Evolutionary conservation across 2,888 invertebrate species (phyloP), one percentile per base, ranked within the genome.

Genomic region (Netelia melanura): DNA sequence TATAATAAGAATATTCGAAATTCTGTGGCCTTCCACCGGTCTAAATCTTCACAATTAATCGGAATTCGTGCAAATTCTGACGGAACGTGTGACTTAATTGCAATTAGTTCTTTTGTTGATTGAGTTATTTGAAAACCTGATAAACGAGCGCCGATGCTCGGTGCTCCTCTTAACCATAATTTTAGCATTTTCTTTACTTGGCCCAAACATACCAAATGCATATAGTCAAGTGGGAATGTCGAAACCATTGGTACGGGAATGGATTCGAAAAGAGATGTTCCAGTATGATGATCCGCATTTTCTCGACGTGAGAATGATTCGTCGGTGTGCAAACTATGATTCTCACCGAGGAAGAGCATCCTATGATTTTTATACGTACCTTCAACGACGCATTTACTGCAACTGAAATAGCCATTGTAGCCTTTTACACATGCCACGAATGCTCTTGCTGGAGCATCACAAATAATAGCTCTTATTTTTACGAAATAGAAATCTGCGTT

Each of bases 1-100:
- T 90, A 89, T n/a, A 90, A 77, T 52, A 90, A 67, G 76, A 90
- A 87, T 72, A 84, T 77, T 23, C 88, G 83, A 21, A 87, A 88
- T 76, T 89, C 89, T 44, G 23, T 25, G 17, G 17, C 17, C 17
- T 17, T 17, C 17, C 17, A 17, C 17, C 17, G 17, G 17, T 17
- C 17, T 17, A 17, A 17, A 17, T 17, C 17, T 17, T 17, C 17
- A 17, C 17, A 17, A 17, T 17, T 17, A 17, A 17, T 17, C 17
- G 17, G 17, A 17, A 17, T 17, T 17, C 17, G 17, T 17, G 17
- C 17, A 17, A 17, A 17, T 0, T 17, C 17, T 17, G 17, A 17
- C 17, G 17, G 17, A 17, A 17, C 17, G 17, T 17, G 17, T 17
- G 52, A 2, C 25, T 70, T 70, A 14, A 70, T 44, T 70, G 48